Evolutionary conservation across 2,797 vertebrate species (phyloP), one percentile per base, ranked within the genome.

Genomic region (Jordanella pulchra): DNA sequence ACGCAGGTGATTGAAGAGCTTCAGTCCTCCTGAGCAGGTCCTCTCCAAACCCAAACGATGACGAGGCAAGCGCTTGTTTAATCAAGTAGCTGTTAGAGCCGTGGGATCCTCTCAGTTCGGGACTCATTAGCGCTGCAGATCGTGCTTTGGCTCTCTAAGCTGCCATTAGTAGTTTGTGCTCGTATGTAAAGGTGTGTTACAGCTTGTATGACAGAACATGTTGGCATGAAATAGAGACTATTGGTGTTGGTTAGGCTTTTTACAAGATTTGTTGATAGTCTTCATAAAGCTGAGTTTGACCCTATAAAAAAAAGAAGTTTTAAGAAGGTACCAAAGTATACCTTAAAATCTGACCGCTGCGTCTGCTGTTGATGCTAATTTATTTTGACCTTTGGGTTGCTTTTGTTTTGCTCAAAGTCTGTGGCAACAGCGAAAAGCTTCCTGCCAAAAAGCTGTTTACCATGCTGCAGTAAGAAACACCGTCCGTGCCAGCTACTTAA

Each of bases 381-480:
- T 85, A 54, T 75, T 71, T 80, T 84, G 84, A 83, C 82, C 64
- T 77, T 61, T 53, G 81, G 66, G 64, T 83, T 70, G 67, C 78
- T 60, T 66, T 79, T 83, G 74, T 72, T 88, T 72, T 42, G 75
- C 71, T 87, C 61, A 51, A 73, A 80, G 73, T 67, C 32, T 78
- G 68, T 69, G 75, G 82, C 77, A 85, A 79, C 44, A 68, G 65
- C 70, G 35, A 84, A 77, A 67, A 76, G 68, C 48, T 71, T 76
- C 71, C 65, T 90, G 89, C 90, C 87, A 89, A 77, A 89, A 91
- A 87, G 79, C 88, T 91, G 89, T 92, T 93, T 91, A 91, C 89
- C 89, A 87, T 85, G 89, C 87, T 90, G 83, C 87, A 84, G 85
- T 61, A 72, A 87, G 80, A 83, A 91, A 87, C 84, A 77, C 77